Evolutionary conservation across 35 echinoderm and acorn worm species (phyloP).

Genomic region (Lytechinus pictus): DNA sequence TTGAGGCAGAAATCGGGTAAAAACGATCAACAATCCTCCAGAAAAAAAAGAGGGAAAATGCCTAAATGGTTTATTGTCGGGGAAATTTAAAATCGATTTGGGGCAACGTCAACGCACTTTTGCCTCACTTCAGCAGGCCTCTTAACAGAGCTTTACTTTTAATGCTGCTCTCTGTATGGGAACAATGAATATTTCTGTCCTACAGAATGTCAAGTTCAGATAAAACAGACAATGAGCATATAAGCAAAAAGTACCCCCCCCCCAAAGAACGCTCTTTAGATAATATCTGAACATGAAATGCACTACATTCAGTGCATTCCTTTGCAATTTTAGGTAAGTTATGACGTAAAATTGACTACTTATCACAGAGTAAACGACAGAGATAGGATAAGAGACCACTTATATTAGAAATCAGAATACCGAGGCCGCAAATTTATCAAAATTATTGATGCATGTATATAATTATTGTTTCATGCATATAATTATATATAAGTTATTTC

Average conservation of each 20-base stretch:
- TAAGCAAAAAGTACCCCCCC: background rate
- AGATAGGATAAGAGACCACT: background rate
- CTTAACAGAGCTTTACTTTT: background rate
- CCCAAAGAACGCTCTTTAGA: background rate
- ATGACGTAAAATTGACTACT: background rate
- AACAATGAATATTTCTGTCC: background rate
- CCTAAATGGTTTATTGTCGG: background rate
- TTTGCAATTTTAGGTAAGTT: background rate
- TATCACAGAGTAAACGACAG: background rate
- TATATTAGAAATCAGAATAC: too few relatives aligned
- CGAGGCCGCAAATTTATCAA: background rate
- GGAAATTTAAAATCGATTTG: constrained; percentile 30
- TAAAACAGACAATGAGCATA: background rate
- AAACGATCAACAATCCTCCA: constrained; percentile 20
- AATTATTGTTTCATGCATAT: background rate
- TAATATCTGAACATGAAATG: background rate
- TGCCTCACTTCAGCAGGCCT: background rate
- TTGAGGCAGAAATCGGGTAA: background rate
- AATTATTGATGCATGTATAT: background rate
- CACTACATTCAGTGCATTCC: background rate
- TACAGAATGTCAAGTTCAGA: background rate
- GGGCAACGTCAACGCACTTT: constrained; percentile 29
- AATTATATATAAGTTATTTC: background rate
- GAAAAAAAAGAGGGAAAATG: constrained; percentile 10
- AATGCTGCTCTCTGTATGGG: background rate